phyloP scores from a whole-genome alignment of 2,113 vertebrate species.

The Saguinus imperator region DNA sequence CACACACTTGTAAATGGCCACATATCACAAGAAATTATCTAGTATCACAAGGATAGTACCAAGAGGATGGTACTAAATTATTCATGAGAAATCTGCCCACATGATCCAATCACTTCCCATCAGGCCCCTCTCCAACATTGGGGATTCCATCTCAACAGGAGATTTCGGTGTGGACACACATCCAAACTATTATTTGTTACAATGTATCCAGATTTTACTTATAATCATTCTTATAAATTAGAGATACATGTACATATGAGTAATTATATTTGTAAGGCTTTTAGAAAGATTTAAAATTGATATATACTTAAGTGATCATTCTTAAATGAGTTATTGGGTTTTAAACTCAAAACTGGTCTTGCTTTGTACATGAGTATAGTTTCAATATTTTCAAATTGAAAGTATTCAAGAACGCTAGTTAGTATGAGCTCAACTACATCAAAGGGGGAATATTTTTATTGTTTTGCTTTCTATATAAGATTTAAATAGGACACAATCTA shows the following conservation, averaged over 20 bases:
- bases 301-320: not conserved
- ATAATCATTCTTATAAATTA: not conserved
- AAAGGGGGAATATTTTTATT: not conserved
- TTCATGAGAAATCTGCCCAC: no score
- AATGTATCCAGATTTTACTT: not conserved
- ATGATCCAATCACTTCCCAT: no score
- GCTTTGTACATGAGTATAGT: not conserved
- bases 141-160: no score
- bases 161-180: no score
- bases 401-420: not conserved
- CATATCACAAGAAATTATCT: no score
- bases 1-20: no score
- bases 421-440: not conserved
- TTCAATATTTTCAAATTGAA: not conserved
- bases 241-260: not conserved
- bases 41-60: no score
- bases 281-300: not conserved
- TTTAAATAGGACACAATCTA: not conserved
- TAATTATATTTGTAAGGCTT: not conserved
- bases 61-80: no score
- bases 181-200: no score
- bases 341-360: not conserved
- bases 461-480: not conserved
- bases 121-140: no score
- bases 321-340: not conserved